Evolutionary conservation across 2,113 vertebrate species (phyloP), one percentile per base, ranked within the genome.

Genomic region (Promerops cafer): DNA sequence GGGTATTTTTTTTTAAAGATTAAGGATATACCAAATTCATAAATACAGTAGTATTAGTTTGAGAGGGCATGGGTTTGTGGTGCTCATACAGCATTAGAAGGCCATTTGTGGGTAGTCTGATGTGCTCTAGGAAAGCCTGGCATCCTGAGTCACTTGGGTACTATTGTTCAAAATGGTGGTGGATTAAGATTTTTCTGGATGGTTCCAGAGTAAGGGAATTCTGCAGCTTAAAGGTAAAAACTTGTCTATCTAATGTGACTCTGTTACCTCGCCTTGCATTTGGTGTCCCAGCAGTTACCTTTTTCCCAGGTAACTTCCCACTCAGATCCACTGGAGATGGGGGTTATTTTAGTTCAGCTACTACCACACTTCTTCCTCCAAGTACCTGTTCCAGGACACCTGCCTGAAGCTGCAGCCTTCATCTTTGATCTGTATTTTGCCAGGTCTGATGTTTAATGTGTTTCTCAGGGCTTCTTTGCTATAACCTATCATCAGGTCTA

Each of bases 301-400:
- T 61, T 52, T 57, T 8, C 35, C 26, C 22, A 24, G 80, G 1
- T 31, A 31, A 0, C 30, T 74, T 60, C 18, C n/a, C 44, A 2
- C 33, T 54, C 30, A 2, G 10, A 22, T 14, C 24, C 33, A 1
- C 26, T 37, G 37, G 37, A 79, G 53, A 30, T 49, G 49, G 53
- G 28, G 11, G 9, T 61, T 68, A n/a, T 37, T 72, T 64, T n/a
- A 64, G 30, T 40, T 89, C 19, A 28, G 27, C 66, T 60, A 0
- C 37, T 53, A 10, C 9, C 17, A 19, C 6, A 1, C 23, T 37
- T 30, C 42, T 50, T 65, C 16, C 3, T 66, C 40, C n/a, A 14
- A 0, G 0, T 23, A 14, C 17, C 10, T 30, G 12, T 59, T 71
- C 65, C 8, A 17, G 33, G n/a, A 16, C 1, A 1, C 45, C 44